Percentiles rank a stretch among this genome's conserved stretches.
phyloP scores from a whole-genome alignment of 2,113 vertebrate genomes.

The Brienomyrus longianalis region DNA sequence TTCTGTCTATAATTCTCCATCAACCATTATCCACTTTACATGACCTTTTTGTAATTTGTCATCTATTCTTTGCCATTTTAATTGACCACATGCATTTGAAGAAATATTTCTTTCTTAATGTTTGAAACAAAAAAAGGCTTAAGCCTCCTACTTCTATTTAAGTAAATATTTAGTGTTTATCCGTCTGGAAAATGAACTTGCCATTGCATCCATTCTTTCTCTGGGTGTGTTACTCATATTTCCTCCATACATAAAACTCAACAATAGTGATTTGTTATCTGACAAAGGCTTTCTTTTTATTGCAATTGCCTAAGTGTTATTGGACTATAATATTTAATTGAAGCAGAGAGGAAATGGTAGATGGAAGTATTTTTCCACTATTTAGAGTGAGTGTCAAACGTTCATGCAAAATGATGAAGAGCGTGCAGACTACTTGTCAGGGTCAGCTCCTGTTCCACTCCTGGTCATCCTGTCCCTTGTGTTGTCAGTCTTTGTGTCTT shows the following conservation, averaged over 20 bases:
- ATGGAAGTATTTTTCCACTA: neutral
- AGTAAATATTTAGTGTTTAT: neutral
- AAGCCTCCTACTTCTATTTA: neutral
- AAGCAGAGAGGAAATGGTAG: neutral
- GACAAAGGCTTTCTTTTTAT: neutral
- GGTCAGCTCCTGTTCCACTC: too few species aligned
- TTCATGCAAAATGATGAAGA: neutral
- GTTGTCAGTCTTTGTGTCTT: too few species aligned
- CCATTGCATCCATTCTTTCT: neutral
- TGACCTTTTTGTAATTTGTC: neutral
- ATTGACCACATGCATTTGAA: neutral
- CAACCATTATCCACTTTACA: neutral
- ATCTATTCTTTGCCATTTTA: neutral
- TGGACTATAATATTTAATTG: neutral
- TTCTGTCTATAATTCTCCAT: neutral
- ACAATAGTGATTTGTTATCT: neutral
- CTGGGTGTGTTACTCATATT: neutral
- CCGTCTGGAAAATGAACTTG: neutral
- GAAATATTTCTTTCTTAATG: neutral
- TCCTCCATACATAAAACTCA: neutral
- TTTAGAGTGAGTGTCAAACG: neutral
- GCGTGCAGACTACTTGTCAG: neutral
- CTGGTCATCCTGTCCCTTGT: too few species aligned
- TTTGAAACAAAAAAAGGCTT: neutral
- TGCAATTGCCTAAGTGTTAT: neutral